Base-by-base conservation (phyloP, 2,888 invertebrate species). In the Drosophila yooni region DNA sequence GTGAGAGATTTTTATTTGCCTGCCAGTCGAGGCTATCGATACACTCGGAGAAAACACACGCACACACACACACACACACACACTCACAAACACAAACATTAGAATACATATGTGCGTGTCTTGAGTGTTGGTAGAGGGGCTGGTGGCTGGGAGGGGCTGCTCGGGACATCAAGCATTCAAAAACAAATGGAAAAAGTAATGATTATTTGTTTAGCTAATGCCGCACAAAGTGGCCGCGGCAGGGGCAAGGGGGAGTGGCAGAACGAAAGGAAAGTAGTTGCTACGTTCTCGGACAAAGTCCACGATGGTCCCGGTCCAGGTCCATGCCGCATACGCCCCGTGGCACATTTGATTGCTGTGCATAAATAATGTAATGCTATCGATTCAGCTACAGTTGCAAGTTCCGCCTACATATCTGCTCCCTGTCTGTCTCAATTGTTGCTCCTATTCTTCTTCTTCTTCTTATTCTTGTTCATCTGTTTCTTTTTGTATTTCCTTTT, bases 171-270 rank as follows among this genome's bases (percentile, higher is more conserved):
- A 79, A 74, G 80, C 86, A 83, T 82, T 82, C 82, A 82, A 81
- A 87, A 89, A 88, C 87, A 90, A 88, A 90, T 89, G 89, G 89
- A 90, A 87, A 87, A 88, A 87, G 89, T 90, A 88, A 88, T 88
- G 88, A 88, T 88, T 88, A 88, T 88, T 90, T 90, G 88, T 80
- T 89, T 90, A 90, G 87, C 89, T 88, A 88, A 88, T 88, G 87
- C 88, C 90, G 88, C 89, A 80, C 88, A 88, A 88, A 88, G 88
- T 88, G 88, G 88, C 82, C 87, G 73, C 60, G 68, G 60, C 53
- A 18, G 18, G 50, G 18, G 7, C 3, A 33, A 34, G 34, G 0
- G 8, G 7, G 3, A 36, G 43, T 13, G 21, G 3, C 46, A 46
- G 13, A 7, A 13, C 7, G 15, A 46, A 46, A 15, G 21, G 25